These are phyloP conservation scores for Chlorodrepanis virens DNA, from an alignment of 2,113 vertebrate genomes.

Conservation along the genomic window DNA sequence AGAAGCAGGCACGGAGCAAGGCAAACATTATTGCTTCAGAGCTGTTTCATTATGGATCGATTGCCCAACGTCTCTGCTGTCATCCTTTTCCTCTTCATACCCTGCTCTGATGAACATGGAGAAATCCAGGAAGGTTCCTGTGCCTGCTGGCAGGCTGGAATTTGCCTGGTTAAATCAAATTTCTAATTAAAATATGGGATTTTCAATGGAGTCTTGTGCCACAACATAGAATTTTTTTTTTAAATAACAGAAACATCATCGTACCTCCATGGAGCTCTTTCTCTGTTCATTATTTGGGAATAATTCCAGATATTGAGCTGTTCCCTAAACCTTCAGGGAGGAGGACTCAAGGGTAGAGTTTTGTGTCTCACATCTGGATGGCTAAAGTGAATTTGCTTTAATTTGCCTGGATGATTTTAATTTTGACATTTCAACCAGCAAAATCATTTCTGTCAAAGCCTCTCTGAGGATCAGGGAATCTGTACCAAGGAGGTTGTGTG, in stretches of 20 bases:
- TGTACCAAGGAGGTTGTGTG: not conserved
- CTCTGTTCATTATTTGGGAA: not conserved
- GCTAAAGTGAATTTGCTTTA: not conserved
- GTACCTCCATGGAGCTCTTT: not conserved
- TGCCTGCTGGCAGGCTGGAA: not conserved
- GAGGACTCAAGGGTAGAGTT: not conserved
- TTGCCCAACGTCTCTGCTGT: not conserved
- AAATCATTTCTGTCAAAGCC: not conserved
- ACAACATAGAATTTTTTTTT: rapidly evolving
- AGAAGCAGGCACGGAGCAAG: not conserved
- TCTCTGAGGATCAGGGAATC: not conserved
- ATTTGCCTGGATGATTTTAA: not conserved
- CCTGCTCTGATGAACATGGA: not conserved
- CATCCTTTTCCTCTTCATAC: not conserved
- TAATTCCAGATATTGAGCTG: not conserved
- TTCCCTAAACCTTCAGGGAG: not conserved
- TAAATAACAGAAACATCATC: rapidly evolving
- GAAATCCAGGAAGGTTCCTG: not conserved
- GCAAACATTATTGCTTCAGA: not conserved
- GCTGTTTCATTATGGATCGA: not conserved
- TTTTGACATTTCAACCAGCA: not conserved
- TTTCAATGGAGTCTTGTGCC: not conserved
- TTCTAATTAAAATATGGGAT: not conserved
- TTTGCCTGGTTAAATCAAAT: not conserved
- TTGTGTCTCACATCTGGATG: not conserved